Evolutionary conservation across 2,888 invertebrate species (phyloP), one percentile per base, ranked within the genome.

Genomic region (Pristionchus maxplancki): DNA sequence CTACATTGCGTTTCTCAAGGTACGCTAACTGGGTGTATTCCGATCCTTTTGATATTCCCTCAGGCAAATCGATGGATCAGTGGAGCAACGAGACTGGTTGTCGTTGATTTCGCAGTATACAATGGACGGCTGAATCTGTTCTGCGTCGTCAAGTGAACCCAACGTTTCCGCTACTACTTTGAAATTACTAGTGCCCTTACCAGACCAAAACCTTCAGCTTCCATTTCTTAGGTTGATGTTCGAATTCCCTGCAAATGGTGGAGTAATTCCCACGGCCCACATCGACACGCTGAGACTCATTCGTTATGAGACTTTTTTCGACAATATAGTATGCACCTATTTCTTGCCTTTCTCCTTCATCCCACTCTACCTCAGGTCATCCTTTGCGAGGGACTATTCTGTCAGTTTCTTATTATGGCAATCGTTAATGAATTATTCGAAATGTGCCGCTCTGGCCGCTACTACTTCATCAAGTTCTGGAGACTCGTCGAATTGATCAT

Each of bases 61-160:
- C n/a, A 90, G 89, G 58, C 95, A 0, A 95, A 95, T 84, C 94
- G 96, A 17, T 97, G 97, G 97, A 95, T 97, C 78, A 96, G 96
- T 87, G 95, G 96, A 71, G 96, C 96, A 0, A 97, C 97, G 0
- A 95, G 97, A 91, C 96, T 96, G 0, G 95, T 97, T 31, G 96
- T 97, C 90, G 93, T 97, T 0, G 97, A 97, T 94, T 97, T 97
- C 93, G 96, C 96, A 15, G 95, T 97, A 48, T 97, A 96, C 95
- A 97, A 97, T 94, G 96, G 96, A 0, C 97, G 97, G 94, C 95
- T 96, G 88, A 96, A 97, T 94, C 95, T 97, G 31, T 96, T 97
- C 95, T 96, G 96, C 93, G 96, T 96, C 64, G 95, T 96, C 71
- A 96, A 96, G 96, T 96, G 17, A 85, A 17, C 24, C 1, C 17